Evolutionary conservation across 2,797 vertebrate genomes (phyloP).

Genomic region (Natrix natrix): DNA sequence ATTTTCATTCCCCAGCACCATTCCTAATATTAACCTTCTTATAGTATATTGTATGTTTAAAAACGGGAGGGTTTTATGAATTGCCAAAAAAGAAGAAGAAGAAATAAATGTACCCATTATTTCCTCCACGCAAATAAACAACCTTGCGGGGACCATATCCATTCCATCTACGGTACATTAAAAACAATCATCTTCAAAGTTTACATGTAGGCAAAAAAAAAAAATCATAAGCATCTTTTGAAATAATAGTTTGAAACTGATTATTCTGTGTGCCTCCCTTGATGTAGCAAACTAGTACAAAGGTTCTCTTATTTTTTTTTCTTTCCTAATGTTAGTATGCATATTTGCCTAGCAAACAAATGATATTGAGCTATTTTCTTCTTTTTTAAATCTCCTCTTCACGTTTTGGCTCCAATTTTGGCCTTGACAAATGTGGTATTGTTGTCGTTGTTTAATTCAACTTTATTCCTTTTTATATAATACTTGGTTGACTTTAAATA

Average conservation of each 20-base stretch:
- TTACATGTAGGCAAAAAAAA: conserved; percentile 87
- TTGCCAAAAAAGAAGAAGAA: conserved; percentile 76
- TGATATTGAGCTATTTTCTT: conserved; percentile 81
- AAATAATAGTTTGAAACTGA: conserved; percentile 82
- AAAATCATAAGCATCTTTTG: conserved; percentile 77
- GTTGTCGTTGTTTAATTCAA: conserved; percentile 67
- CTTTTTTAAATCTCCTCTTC: conserved; percentile 30
- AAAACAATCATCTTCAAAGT: conserved; percentile 68
- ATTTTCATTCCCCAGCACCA: conserved; percentile 87
- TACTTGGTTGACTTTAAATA: conserved; percentile 72
- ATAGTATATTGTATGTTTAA: conserved; percentile 80
- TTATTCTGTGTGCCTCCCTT: conserved; percentile 85
- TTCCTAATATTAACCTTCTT: conserved; percentile 93
- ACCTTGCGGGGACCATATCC: not conserved
- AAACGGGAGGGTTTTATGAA: conserved; percentile 83
- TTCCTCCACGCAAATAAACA: not conserved
- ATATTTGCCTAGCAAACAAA: conserved; percentile 84
- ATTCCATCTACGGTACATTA: conserved; percentile 1
- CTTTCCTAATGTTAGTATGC: conserved; percentile 80
- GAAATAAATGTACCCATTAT: conserved; percentile 30
- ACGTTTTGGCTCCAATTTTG: conserved; percentile 56
- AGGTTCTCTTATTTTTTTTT: conserved; percentile 83
- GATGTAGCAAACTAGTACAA: conserved; percentile 86
- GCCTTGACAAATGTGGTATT: conserved; percentile 71
- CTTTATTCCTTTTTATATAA: conserved; percentile 75